Evolutionary conservation across 1,140 invertebrate species (phyloP), one percentile per base, ranked within the genome.

Genomic region (Drosophila gunungcola): DNA sequence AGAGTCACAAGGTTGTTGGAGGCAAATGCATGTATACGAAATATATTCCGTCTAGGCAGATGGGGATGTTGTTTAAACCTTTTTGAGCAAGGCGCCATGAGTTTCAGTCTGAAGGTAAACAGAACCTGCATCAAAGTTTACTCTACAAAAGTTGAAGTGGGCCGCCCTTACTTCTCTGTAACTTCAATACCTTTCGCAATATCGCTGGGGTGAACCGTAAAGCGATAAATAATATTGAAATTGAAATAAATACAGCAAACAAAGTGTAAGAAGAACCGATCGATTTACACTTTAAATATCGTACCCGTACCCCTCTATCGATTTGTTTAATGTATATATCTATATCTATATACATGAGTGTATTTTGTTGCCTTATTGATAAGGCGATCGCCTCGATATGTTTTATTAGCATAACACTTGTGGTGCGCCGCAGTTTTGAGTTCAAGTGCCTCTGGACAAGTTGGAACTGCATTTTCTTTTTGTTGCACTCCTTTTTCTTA

Each of bases 371-470:
- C 67, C 62, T 70, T 48, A 46, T 58, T 83, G 83, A 88, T 88
- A 88, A 88, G 76, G 12, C 45, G 63, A 70, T 70, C 49, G 29
- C 5, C 56, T 55, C 84, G 83, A 80, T 89, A 76, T 84, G 76
- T 84, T 88, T 90, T 88, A 88, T 88, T 88, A 88, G 84, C 84
- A 88, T 88, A 88, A 89, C 84, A 88, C 84, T 88, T 88, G 84
- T 89, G 84, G 46, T 56, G 46, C 49, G 63, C 54, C 75, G 63
- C 68, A 29, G 63, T 58, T 79, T 45, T 49, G 49, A 67, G 80
- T 81, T 75, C 68, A 77, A 58, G 73, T 73, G 55, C 54, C 72
- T 56, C 45, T 56, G 76, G 81, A 67, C 69, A 57, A 74, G 80
- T 70, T 69, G 48, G 60, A 65, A 48, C 73, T 78, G 73, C 79